Evolutionary conservation across 2,113 vertebrate genomes (phyloP).

Genomic region (Eupsittula cactorum): DNA sequence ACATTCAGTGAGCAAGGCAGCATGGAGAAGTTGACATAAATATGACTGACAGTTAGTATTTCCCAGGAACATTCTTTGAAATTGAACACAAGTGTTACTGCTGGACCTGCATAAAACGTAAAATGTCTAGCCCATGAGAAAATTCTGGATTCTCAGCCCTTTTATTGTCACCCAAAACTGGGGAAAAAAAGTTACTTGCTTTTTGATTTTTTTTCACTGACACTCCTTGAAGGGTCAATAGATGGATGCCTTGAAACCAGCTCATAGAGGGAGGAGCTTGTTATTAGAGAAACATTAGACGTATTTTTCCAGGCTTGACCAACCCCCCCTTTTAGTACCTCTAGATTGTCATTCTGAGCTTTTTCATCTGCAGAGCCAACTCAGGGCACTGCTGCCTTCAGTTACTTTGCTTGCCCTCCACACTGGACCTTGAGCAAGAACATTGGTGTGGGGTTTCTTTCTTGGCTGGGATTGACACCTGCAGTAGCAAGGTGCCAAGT

Average conservation of each 20-base stretch:
- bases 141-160: not conserved
- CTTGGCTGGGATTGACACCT: constrained; percentile 21
- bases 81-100: not conserved
- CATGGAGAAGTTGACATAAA: not conserved
- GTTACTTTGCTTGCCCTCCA: not conserved
- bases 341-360: not conserved
- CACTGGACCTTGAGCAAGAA: not conserved
- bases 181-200: not conserved
- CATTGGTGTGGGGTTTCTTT: constrained; percentile 10
- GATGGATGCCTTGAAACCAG: not conserved
- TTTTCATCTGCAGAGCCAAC: not conserved
- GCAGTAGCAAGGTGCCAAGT: constrained; percentile 7
- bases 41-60: constrained; percentile 36
- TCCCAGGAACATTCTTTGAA: constrained; percentile 29
- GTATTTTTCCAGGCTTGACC: not conserved
- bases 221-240: not conserved
- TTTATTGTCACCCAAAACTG: not conserved
- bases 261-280: not conserved
- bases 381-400: not conserved
- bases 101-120: not conserved
- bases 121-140: not conserved
- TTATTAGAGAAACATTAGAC: not conserved
- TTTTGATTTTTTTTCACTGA: not conserved
- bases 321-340: not conserved
- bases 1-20: constrained; percentile 4